Evolutionary conservation across 2,113 vertebrate species (phyloP), one percentile per base, ranked within the genome.

Genomic region (Neodon shergylaensis): DNA sequence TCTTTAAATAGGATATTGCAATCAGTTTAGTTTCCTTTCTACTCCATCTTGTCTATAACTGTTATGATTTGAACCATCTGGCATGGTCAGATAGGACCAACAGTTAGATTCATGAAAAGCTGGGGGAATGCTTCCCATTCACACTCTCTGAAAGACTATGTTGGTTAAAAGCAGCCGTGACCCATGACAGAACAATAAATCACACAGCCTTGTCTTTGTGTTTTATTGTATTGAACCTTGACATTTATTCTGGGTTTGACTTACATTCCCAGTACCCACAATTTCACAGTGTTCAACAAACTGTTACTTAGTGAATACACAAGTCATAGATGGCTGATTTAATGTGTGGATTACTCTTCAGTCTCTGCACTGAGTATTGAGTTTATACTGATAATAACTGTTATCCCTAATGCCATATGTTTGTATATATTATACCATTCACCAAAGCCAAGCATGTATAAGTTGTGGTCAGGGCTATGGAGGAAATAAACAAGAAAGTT

Each of bases 161-260:
- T 76, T 87, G 42, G 36, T 92, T 95, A 77, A 87, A 54, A 88
- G 31, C 26, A 44, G 14, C n/a, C 47, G 14, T 94, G 21, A 81
- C 33, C 17, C 44, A 52, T 58, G 54, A 81, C 79, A 28, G 58
- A 82, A 42, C 47, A 63, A 9, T 82, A 76, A 49, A 49, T 21
- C 42, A 82, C 8, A 61, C 22, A 87, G 13, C 58, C 13, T 90
- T 82, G 4, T 95, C 36, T 90, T 93, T 93, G 26, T 87, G 42
- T 10, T 72, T 17, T 52, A 7, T 14, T 87, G 36, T 61, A 36
- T 28, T 70, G 47, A 74, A 61, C 66, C 33, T 58, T 90, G 58
- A 65, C 44, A 79, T 72, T 81, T 49, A 72, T 76, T 95, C 61
- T 93, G 36, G 42, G 86, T 92, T 93, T 49, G 61, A 33, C 68